A percentile compares a stretch with the other conserved stretches of the same genome.
These are phyloP conservation scores for Andrena trimmerana DNA, from an alignment of 2,888 invertebrate species.

Conservation along the genomic window DNA sequence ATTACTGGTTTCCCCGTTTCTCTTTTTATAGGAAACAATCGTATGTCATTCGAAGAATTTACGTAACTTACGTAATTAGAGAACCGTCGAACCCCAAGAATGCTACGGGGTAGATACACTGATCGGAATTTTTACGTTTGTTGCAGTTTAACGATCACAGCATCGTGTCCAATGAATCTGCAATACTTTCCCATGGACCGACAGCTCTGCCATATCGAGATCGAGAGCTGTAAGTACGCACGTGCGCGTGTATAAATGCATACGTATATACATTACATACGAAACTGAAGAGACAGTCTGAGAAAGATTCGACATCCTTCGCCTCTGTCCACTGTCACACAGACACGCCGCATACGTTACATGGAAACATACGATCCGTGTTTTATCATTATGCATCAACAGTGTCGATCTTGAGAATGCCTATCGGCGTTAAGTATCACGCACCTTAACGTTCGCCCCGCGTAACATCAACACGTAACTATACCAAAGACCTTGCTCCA, in stretches of 20 bases:
- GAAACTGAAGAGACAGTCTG: conserved; percentile 39
- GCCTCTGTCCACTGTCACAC: conserved; percentile 61
- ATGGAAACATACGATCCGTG: conserved; percentile 43
- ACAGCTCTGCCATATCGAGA: conserved; percentile 97
- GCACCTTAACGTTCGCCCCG: neutral
- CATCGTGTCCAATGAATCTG: conserved; percentile 98
- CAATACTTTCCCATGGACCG: conserved; percentile 99
- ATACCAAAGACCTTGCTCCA: neutral
- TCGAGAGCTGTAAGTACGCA: conserved; percentile 98
- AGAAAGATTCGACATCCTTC: conserved; percentile 63
- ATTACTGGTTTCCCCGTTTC: neutral
- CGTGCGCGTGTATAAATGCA: conserved; percentile 70
- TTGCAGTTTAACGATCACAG: conserved; percentile 96
- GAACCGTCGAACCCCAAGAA: neutral
- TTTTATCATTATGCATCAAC: conserved; percentile 44
- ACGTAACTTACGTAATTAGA: neutral
- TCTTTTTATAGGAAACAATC: neutral
- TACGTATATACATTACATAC: conserved; percentile 44
- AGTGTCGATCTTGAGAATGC: conserved; percentile 40
- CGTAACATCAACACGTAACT: neutral
- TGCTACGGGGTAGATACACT: neutral
- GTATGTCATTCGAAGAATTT: neutral
- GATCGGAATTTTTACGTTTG: conserved; percentile 46
- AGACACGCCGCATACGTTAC: conserved; percentile 51
- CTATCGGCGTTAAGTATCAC: conserved; percentile 25